phyloP scores from a whole-genome alignment of 2,113 vertebrate species.

The Hydropotes inermis region DNA sequence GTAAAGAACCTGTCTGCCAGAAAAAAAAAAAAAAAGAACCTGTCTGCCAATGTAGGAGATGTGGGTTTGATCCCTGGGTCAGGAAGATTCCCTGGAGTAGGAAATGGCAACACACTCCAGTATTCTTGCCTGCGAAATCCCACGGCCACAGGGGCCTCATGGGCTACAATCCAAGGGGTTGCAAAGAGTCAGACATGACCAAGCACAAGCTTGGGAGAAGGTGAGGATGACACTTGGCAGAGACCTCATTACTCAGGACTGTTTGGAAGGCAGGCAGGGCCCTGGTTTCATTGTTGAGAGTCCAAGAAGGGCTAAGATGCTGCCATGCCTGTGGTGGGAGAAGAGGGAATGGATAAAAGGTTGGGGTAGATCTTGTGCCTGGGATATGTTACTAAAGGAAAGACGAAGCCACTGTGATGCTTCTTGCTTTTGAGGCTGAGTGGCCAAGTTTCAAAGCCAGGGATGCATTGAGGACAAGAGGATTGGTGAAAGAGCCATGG shows the following conservation, averaged over 20 bases:
- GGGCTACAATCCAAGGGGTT: not conserved
- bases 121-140: not conserved
- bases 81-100: not conserved
- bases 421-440: not conserved
- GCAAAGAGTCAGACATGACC: not conserved
- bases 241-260: not conserved
- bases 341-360: too few species aligned
- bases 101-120: not conserved
- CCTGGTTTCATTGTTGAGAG: not conserved
- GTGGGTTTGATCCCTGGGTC: not conserved
- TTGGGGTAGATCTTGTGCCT: not conserved
- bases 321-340: not conserved
- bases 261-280: not conserved
- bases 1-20: not conserved
- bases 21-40: not conserved
- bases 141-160: not conserved
- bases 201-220: not conserved
- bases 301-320: not conserved
- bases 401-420: fast-evolving
- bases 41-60: not conserved
- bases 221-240: not conserved
- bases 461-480: not conserved
- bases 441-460: not conserved
- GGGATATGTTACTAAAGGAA: not conserved
- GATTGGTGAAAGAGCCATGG: not conserved